Conservation (phyloP, 2,888 invertebrate species). For the Harpalus rufipes region DNA sequence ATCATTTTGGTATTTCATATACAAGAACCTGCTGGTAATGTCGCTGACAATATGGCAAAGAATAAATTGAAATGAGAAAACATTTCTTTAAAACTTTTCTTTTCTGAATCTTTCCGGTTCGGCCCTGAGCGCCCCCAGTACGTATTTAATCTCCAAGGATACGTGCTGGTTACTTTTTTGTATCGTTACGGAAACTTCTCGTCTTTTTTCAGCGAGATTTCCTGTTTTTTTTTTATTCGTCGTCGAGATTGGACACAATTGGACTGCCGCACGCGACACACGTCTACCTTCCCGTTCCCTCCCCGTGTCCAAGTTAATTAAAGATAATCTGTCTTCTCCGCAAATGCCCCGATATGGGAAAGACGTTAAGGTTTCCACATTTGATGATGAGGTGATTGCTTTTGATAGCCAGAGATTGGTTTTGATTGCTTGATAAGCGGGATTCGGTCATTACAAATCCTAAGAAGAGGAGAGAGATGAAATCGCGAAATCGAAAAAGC, state of each 20-base stretch:
- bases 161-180: slow-evolving; percentile 61
- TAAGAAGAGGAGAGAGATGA: too few species aligned
- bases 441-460: neutral
- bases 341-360: slow-evolving; percentile 9
- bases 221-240: slow-evolving; percentile 46
- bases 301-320: slow-evolving; percentile 75
- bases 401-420: slow-evolving; percentile 13
- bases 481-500: too few species aligned
- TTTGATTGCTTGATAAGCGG: slow-evolving; percentile 9
- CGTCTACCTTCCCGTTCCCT: neutral
- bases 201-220: slow-evolving; percentile 63
- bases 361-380: slow-evolving; percentile 15
- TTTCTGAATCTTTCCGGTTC: neutral
- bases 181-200: slow-evolving; percentile 58
- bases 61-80: neutral
- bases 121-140: slow-evolving; percentile 29
- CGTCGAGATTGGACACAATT: slow-evolving; percentile 56
- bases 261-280: slow-evolving; percentile 53
- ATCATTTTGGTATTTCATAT: too few species aligned
- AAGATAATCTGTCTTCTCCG: slow-evolving; percentile 75
- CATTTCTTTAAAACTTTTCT: neutral
- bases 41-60: neutral
- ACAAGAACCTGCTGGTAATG: too few species aligned
- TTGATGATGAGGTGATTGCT: slow-evolving; percentile 15
- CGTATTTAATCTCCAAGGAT: slow-evolving; percentile 56